A percentile compares a stretch with the other conserved stretches of the same genome.
phyloP scores from a whole-genome alignment of 1,140 invertebrate species.

The Bombus confusus region DNA sequence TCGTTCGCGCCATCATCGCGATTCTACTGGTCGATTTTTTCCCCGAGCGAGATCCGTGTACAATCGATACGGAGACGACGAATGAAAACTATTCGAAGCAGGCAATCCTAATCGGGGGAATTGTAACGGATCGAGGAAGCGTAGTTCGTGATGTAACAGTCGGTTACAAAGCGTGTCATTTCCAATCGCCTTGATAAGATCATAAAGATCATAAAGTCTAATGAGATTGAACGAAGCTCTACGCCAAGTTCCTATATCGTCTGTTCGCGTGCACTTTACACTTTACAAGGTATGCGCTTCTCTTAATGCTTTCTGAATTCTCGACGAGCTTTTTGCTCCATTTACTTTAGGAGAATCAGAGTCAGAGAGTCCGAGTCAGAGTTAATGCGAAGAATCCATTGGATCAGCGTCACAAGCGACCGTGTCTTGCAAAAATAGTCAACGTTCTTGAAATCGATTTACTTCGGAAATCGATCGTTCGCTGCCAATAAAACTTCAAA shows the following conservation, averaged over 20 bases:
- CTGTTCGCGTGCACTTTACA: not conserved
- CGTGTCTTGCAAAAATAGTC: too few species aligned
- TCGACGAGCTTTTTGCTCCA: not conserved
- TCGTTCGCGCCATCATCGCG: too few species aligned
- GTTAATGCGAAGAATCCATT: too few species aligned
- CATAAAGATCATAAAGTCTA: constrained; percentile 55
- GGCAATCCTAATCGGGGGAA: constrained; percentile 31
- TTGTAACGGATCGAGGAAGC: constrained; percentile 51
- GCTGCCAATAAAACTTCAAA: too few species aligned
- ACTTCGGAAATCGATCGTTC: too few species aligned
- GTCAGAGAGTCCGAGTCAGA: too few species aligned
- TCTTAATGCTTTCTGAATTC: not conserved
- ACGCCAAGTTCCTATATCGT: constrained; percentile 22
- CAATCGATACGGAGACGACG: not conserved
- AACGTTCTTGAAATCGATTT: too few species aligned
- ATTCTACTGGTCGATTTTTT: too few species aligned
- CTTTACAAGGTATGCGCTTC: not conserved
- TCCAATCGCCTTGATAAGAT: constrained; percentile 51
- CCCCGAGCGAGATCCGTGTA: not conserved
- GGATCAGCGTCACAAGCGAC: too few species aligned
- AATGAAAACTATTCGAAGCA: constrained; percentile 25
- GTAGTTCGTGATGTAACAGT: constrained; percentile 44
- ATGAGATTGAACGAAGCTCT: constrained; percentile 43
- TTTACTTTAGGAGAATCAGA: not conserved
- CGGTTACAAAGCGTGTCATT: constrained; percentile 43